Percentiles rank a stretch among this genome's conserved stretches.
Conservation (phyloP, 2,888 invertebrate genomes). For the Torymus auratus region DNA sequence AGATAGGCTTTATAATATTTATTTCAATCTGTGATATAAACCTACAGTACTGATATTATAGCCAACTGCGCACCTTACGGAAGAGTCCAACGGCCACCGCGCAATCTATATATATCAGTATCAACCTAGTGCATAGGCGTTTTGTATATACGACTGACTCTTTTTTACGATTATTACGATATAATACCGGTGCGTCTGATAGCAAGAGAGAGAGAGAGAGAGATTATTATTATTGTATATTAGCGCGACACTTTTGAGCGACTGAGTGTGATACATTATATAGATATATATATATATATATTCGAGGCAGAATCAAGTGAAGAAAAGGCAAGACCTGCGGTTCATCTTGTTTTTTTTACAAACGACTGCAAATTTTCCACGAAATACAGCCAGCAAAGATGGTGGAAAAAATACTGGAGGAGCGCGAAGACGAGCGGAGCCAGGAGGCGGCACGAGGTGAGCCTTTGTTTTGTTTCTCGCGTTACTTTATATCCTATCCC, state of each 20-base stretch:
- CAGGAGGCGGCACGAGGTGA: constrained; percentile 69
- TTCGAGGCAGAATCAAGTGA: neutral
- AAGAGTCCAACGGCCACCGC: constrained; percentile 60
- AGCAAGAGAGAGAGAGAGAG: constrained; percentile 28
- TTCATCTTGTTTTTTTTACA: constrained; percentile 32
- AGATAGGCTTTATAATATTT: constrained; percentile 75
- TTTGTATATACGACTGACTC: constrained; percentile 77
- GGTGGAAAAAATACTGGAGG: constrained; percentile 84
- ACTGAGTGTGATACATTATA: constrained; percentile 35
- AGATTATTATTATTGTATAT: neutral
- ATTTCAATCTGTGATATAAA: constrained; percentile 76
- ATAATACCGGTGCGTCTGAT: constrained; percentile 68
- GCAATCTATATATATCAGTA: constrained; percentile 61
- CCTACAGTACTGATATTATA: constrained; percentile 59
- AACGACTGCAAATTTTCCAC: neutral
- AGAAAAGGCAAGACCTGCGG: constrained; percentile 12
- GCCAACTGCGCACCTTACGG: constrained; percentile 18
- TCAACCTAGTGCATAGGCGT: constrained; percentile 69
- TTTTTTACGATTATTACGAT: constrained; percentile 74
- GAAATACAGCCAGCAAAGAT: constrained; percentile 71
- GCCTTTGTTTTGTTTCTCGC: constrained; percentile 29
- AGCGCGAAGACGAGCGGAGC: constrained; percentile 78
- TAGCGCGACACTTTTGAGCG: constrained; percentile 23
- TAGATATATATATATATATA: constrained; percentile 17
- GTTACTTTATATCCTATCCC: too few relatives aligned